These are phyloP conservation scores for Lysiphlebus fabarum DNA, from an alignment of 1,140 invertebrate species.

Conservation along the genomic window DNA sequence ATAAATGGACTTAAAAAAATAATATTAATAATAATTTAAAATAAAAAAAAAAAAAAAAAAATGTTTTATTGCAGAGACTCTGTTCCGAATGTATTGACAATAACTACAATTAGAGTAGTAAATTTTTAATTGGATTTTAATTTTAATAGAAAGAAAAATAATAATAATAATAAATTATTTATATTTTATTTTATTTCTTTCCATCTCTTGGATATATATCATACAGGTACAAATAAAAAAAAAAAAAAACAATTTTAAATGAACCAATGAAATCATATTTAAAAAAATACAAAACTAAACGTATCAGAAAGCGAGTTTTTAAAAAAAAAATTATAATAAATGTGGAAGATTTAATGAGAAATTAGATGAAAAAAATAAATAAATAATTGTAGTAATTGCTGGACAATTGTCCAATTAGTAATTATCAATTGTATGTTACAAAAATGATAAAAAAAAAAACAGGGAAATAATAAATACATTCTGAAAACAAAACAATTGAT, in stretches of 20 bases:
- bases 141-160: constrained; percentile 7
- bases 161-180: too few relatives aligned
- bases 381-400: constrained; percentile 43
- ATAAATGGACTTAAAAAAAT: neutral
- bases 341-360: constrained; percentile 27
- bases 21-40: neutral
- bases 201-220: too few relatives aligned
- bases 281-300: constrained; percentile 16
- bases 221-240: neutral
- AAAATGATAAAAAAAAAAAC: constrained; percentile 30
- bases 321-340: constrained; percentile 24
- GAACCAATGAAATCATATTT: neutral
- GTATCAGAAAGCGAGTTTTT: constrained; percentile 26
- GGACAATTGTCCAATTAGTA: constrained; percentile 45
- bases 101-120: constrained; percentile 37
- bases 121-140: constrained; percentile 31
- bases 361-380: constrained; percentile 34
- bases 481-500: constrained; percentile 37
- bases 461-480: constrained; percentile 35
- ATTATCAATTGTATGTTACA: constrained; percentile 25
- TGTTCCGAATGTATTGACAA: constrained; percentile 55
- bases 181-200: too few relatives aligned
- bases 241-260: constrained; percentile 3
- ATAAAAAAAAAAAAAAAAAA: too few relatives aligned
- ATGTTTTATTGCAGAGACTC: constrained; percentile 38